Evolutionary conservation across 2,888 invertebrate genomes (phyloP), one percentile per base, ranked within the genome.

Genomic region (Ischnus inquisitorius): DNA sequence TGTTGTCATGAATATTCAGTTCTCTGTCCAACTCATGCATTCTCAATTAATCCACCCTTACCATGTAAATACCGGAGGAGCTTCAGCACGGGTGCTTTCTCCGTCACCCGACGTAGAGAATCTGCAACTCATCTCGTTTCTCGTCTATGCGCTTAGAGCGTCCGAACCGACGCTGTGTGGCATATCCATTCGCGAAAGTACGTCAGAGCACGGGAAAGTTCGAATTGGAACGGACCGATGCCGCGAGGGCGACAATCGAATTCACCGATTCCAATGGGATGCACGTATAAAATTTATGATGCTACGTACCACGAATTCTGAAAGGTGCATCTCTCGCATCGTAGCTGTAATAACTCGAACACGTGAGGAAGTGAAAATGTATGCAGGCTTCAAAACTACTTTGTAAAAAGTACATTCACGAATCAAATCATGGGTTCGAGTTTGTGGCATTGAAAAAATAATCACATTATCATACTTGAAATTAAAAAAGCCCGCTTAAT

Each of bases 1-100:
- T 86, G 75, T 75, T 68, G 74, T 65, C 64, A 89, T 88, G 88
- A 91, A 91, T 91, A 90, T 89, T 89, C 89, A 89, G 83, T 71
- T 83, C 74, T 72, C 82, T 46, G 74, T 83, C 78, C 79, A 84
- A 84, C 84, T 88, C 87, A 90, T 90, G 88, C 88, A 90, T 91
- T 85, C 86, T 86, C 89, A 88, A 91, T 90, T 88, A 86, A 88
- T 86, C 87, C 87, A 83, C 80, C 81, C 86, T 87, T 87, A 87
- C 76, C 78, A 86, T 84, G 83, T 83, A 87, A 88, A 89, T 88
- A 86, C 71, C 46, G 68, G 41, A 57, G 71, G 22, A 48, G 69
- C 19, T 48, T 60, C 69, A 34, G n/a, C 78, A 60, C 69, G 75
- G 14, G 62, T 19, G 71, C 51, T 12, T 25, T 57, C 57, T 57